Base-by-base conservation (phyloP, 1,140 invertebrate genomes). In the Halictus rubicundus region DNA sequence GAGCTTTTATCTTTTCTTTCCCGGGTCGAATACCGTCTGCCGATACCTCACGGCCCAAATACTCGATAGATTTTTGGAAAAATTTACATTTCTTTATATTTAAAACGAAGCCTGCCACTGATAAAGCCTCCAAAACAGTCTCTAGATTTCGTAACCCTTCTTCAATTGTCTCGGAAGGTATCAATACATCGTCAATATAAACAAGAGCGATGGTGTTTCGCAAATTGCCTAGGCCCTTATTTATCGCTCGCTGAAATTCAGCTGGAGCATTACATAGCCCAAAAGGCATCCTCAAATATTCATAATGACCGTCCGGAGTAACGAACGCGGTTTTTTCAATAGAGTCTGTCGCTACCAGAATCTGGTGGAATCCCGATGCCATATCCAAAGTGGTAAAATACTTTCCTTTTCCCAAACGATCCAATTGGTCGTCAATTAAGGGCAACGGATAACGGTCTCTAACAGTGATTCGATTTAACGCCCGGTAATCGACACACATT, bases 371-470 rank as follows among this genome's bases (percentile, higher is more conserved):
- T 0, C 81, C 77, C 0, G 70, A 69, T 0, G 46, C 49, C 77
- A 80, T 69, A 12, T 70, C 68, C 14, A 72, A 27, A 1, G 23
- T 65, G 1, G 68, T 60, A 59, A 82, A 91, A 64, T 83, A 89
- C 8, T 74, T 74, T 1, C 73, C 68, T n/a, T 87, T 87, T 0
- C 78, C 80, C 21, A 94, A 65, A 14, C 78, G 77, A 71, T 92
- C 87, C 19, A 95, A 83, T 19, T 89, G 88, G 39, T 94, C 92
- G 23, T 92, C 90, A 10, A 94, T 92, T 5, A 89, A 57, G 0
- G 93, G 94, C 4, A 95, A 74, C 0, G 94, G 94, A 78, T 90
- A 94, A 19, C 86, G 72, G 74, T 94, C 93, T 37, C 85, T 85
- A 4, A 89, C 81, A 0, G 93, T 94, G 14, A 92, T 84, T 1